Base-by-base conservation (phyloP, 2,797 vertebrate genomes). In the Ceyx erithaca region DNA sequence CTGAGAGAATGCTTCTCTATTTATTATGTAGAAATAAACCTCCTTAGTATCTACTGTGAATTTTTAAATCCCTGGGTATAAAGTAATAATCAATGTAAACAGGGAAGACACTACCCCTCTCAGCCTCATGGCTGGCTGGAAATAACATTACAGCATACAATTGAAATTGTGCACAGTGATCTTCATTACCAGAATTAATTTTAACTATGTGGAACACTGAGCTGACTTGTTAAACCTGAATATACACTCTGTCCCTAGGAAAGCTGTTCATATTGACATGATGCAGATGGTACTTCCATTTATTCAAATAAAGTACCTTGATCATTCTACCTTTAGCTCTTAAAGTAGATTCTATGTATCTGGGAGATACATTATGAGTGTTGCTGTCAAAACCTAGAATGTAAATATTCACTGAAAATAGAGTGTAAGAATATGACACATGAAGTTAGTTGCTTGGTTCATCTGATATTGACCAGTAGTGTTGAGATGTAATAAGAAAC, bases 401-500 rank as follows among this genome's bases (percentile, higher is more conserved):
- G 20, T 40, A 85, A 92, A 57, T 37, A 58, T 14, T 9, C 14
- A 40, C 3, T 40, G 22, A 89, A 84, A 84, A 80, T 61, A 35
- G 10, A 81, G 8, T 73, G 8, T 40, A 79, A 45, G 26, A 73
- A 81, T 49, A 57, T 33, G 59, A 83, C 54, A 64, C 70, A 46
- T 77, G 61, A 15, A 45, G 1, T 64, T 81, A 40, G 31, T 63
- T 70, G 12, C 16, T 76, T 72, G 12, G 15, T 64, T 87, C 49
- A 51, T 85, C 57, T 72, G 33, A 46, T 72, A 86, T 73, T 94
- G 64, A 59, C 66, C 35, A 55, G 18, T 19, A 70, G 7, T 57
- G 84, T 26, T 93, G 75, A 92, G 71, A 80, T 48, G 21, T 46
- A 88, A 89, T 77, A 66, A 87, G 57, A 73, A 70, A 70, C 6